phyloP scores from a whole-genome alignment of 2,888 invertebrate genomes.

The Serripes groenlandicus region DNA sequence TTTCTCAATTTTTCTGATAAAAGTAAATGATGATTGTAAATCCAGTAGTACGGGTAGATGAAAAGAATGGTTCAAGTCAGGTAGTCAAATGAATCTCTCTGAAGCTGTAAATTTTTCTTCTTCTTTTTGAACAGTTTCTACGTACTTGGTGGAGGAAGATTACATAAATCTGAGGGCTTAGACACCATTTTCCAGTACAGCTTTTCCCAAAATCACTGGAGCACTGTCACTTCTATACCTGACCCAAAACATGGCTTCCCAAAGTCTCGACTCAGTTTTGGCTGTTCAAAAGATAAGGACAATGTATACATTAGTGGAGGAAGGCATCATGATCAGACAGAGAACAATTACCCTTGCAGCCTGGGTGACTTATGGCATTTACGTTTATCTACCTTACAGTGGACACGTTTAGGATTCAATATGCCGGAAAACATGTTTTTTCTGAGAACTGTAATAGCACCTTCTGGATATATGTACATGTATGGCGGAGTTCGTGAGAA shows the following conservation, averaged over 20 bases:
- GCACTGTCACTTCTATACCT: constrained; percentile 24
- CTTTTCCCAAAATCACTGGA: constrained; percentile 49
- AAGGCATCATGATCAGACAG: constrained; percentile 81
- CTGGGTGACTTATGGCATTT: constrained; percentile 92
- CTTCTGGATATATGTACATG: constrained; percentile 83
- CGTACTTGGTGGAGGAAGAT: constrained; percentile 48
- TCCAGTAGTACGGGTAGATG: too few species aligned
- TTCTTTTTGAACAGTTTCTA: constrained; percentile 22
- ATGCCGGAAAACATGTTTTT: constrained; percentile 93
- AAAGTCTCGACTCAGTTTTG: constrained; percentile 52
- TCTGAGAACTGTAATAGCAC: constrained; percentile 93
- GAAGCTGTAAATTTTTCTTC: too few species aligned
- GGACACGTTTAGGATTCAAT: constrained; percentile 91
- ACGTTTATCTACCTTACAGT: constrained; percentile 91
- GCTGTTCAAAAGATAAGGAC: constrained; percentile 39
- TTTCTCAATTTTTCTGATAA: too few species aligned
- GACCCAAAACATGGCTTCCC: constrained; percentile 55
- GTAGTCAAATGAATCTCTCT: too few species aligned
- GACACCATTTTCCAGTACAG: constrained; percentile 41
- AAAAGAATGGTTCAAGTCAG: too few species aligned
- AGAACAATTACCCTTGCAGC: too few species aligned
- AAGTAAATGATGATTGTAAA: too few species aligned
- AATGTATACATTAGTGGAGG: constrained; percentile 94
- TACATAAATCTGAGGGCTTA: constrained; percentile 30
- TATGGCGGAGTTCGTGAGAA: constrained; percentile 84